A percentile compares a stretch with the other conserved stretches of the same genome.
Evolutionary conservation across 2,113 vertebrate species (phyloP).

Genomic region (Pterocles burchelli): DNA sequence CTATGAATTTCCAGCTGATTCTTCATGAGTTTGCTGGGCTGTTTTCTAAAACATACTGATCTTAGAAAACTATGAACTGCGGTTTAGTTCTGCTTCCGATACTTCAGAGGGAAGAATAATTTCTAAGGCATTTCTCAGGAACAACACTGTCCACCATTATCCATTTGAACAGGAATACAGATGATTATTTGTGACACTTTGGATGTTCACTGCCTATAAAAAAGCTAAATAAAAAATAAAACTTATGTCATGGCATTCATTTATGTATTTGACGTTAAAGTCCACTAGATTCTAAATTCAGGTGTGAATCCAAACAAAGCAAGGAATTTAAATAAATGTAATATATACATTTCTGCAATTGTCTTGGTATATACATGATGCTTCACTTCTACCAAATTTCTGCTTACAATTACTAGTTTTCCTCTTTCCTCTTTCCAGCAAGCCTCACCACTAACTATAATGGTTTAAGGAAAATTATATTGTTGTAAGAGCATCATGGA

Average conservation of each 20-base stretch:
- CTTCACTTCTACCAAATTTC: background rate
- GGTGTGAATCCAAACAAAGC: background rate
- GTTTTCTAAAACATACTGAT: background rate
- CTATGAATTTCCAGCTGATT: background rate
- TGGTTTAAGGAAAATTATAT: background rate
- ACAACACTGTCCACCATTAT: background rate
- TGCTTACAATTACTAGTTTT: background rate
- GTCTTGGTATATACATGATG: background rate
- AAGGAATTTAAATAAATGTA: background rate
- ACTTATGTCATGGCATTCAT: background rate
- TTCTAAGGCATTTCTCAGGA: background rate
- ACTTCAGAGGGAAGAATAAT: background rate
- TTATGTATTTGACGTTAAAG: background rate
- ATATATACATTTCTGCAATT: background rate
- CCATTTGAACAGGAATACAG: background rate
- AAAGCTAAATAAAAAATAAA: background rate
- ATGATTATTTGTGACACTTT: background rate
- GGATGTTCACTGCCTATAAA: background rate
- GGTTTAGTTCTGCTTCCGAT: background rate
- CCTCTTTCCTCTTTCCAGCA: background rate
- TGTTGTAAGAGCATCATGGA: background rate
- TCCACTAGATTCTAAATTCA: background rate
- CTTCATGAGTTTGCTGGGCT: background rate
- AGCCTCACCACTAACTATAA: background rate
- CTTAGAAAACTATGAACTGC: background rate